These are phyloP conservation scores for Pelusios castaneus DNA, from an alignment of 2,113 vertebrate genomes.

Conservation along the genomic window DNA sequence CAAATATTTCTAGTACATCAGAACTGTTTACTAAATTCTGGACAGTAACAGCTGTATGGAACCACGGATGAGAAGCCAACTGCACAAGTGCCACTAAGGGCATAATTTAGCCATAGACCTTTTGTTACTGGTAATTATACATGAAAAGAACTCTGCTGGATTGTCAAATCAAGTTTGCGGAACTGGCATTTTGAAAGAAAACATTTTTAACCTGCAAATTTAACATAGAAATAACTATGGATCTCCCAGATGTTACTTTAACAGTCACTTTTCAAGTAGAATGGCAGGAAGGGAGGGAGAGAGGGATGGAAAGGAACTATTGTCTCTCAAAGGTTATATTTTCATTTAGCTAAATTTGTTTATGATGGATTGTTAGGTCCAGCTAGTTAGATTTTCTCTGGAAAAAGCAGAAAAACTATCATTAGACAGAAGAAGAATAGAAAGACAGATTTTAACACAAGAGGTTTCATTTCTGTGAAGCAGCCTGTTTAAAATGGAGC, in stretches of 20 bases:
- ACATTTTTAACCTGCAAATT: slow-evolving; percentile 39
- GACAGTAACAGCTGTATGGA: not conserved
- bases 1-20: not conserved
- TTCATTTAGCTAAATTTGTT: not conserved
- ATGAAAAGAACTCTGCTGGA: slow-evolving; percentile 2
- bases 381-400: not conserved
- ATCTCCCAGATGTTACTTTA: slow-evolving; percentile 9
- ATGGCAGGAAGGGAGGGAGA: not conserved
- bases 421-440: not conserved
- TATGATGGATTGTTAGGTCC: rapidly evolving
- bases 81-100: not conserved
- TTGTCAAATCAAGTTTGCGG: slow-evolving; percentile 14
- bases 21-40: not conserved
- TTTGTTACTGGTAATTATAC: not conserved
- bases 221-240: not conserved
- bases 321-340: not conserved
- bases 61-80: not conserved
- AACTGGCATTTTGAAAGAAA: slow-evolving; percentile 22
- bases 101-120: not conserved
- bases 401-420: not conserved
- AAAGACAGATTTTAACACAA: not conserved
- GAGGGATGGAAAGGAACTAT: not conserved
- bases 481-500: not conserved
- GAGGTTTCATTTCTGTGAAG: not conserved
- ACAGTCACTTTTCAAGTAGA: not conserved